Base-by-base conservation (phyloP, 2,888 invertebrate genomes). In the Miltochrista miniata region DNA sequence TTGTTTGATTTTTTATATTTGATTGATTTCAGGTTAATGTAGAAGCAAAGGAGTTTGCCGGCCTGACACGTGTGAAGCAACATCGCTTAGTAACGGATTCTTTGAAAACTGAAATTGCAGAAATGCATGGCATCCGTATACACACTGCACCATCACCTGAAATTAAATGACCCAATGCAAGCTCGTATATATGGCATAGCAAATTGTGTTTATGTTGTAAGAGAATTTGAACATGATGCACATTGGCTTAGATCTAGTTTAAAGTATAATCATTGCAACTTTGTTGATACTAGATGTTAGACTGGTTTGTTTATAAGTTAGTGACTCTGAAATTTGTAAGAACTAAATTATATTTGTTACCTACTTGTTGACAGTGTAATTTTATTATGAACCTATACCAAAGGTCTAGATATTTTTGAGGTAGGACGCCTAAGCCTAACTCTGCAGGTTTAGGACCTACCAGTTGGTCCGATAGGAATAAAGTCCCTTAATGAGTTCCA, bases 91-190 rank as follows among this genome's bases (percentile, higher is more conserved):
- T 96, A 7, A 96, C 95, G 36, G 93, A 95, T 59, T 93, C 93
- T 5, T 88, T 97, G 36, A 95, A 95, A 74, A 93, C 93, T 64
- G 95, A 97, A 85, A 96, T 97, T 57, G 95, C 95, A 68, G 93
- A 94, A 70, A 96, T 97, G 95, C 97, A 97, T 79, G 97, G 97
- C 8, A 89, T 97, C 46, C 92, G 96, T 59, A 96, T 97, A 68
- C 93, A 94, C 62, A 97, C 97, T 0, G 92, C 93, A 51, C 84
- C 92, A 15, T 87, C 94, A 11, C 59, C 77, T 1, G 51, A 64
- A 7, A 58, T 69, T 34, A 74, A 63, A 72, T 61, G 51, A 45
- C n/a, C 9, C 18, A 15, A 5, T 24, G 18, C 18, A 24, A 24
- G 18, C 2, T 24, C 14, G n/a, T 15, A 30, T 14, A 29, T 37